Evolutionary conservation across 2,888 invertebrate species (phyloP), one percentile per base, ranked within the genome.

Genomic region (Uropetala carovei): DNA sequence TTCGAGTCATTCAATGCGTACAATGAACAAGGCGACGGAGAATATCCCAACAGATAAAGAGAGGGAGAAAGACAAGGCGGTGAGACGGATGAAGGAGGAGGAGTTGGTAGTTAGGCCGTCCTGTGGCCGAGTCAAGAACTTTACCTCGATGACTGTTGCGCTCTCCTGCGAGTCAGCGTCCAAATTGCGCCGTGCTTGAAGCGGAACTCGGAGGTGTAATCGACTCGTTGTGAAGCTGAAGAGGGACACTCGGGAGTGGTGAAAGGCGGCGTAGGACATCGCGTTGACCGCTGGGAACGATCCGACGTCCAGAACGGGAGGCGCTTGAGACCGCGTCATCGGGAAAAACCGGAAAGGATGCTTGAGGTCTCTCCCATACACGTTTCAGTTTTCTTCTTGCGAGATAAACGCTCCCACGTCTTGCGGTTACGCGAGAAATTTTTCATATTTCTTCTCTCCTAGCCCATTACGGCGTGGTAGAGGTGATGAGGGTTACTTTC

Each of bases 131-230:
- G 86, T 60, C 27, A 18, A 89, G 60, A 83, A 83, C 83, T 83
- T 57, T 16, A 83, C 83, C 83, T 83, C 82, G 56, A 57, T 18
- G 82, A 83, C 57, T n/a, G 83, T 57, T 83, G 56, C 57, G 43
- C 83, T 56, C 56, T 43, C 8, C 83, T 18, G 83, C 30, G 89
- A 22, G 89, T 5, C n/a, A 13, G 85, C 18, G 16, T n/a, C 18
- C 89, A 89, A 89, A 89, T 89, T 89, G 89, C 89, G 64, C 10
- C 89, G 64, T 18, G n/a, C 83, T 83, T 83, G 8, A 57, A 83
- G 83, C 9, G n/a, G 9, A n/a, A 2, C 75, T 75, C 75, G 14
- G 27, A 86, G 59, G 43, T 60, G 89, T 89, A 89, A 89, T 89
- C 60, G 64, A 89, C 89, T n/a, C 89, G 60, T 83, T 83, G 56